Evolutionary conservation across 2,888 invertebrate genomes (phyloP).

Genomic region (Anoplius nigerrimus): DNA sequence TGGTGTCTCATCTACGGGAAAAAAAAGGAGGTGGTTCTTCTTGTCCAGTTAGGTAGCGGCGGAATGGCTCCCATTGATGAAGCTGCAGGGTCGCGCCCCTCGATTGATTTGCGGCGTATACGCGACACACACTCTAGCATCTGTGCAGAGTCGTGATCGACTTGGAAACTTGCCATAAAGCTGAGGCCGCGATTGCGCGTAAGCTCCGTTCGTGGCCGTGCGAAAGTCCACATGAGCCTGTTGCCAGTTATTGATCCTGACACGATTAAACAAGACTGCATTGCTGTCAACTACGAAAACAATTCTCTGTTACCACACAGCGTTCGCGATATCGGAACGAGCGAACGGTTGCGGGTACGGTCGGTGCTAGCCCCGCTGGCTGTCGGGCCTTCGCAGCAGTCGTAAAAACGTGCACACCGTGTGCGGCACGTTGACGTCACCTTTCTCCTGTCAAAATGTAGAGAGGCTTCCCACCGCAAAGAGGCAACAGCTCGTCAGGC

Average conservation of each 20-base stretch:
- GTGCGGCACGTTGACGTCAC: conserved; percentile 32
- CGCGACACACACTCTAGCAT: too few relatives aligned
- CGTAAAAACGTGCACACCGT: not conserved
- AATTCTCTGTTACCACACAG: conserved; percentile 57
- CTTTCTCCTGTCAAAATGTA: conserved; percentile 56
- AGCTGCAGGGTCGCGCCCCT: too few relatives aligned
- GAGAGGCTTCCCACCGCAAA: conserved; percentile 28
- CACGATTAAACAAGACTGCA: conserved; percentile 74
- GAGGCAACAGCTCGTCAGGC: conserved; percentile 36
- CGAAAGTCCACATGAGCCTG: conserved; percentile 68
- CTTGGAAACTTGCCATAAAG: conserved; percentile 1
- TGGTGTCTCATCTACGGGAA: too few relatives aligned
- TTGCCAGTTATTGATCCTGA: conserved; percentile 75
- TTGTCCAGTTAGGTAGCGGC: too few relatives aligned
- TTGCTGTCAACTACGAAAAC: conserved; percentile 71
- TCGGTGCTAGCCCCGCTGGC: conserved; percentile 6
- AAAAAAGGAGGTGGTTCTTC: too few relatives aligned
- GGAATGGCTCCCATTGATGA: too few relatives aligned
- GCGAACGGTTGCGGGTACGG: conserved; percentile 33
- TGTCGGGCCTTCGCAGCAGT: not conserved
- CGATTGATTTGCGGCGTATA: too few relatives aligned
- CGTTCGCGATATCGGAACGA: conserved; percentile 36
- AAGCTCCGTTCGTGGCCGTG: conserved; percentile 47
- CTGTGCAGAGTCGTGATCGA: too few relatives aligned
- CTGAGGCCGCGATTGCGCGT: conserved; percentile 48